Evolutionary conservation across 2,797 vertebrate genomes (phyloP), one percentile per base, ranked within the genome.

Genomic region (Danio jaintianensis): DNA sequence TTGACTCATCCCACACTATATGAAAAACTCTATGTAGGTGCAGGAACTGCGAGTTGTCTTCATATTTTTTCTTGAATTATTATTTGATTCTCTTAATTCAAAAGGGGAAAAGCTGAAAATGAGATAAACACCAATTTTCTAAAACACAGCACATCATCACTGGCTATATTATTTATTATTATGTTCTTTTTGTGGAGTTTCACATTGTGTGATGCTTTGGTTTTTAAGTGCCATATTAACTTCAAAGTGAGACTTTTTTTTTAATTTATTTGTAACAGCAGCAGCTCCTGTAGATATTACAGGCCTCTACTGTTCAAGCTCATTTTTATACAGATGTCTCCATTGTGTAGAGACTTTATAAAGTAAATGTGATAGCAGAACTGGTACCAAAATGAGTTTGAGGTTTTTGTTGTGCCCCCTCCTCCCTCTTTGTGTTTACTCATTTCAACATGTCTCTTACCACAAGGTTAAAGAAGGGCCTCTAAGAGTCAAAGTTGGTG

Each of bases 201-300:
- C 48, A 79, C 20, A 79, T 76, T 77, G 52, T 82, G 50, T 83
- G 80, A 58, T 29, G 56, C 55, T 40, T 66, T 75, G 70, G 63
- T 64, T 74, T 85, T 47, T 70, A 61, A 78, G 22, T 80, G 67
- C 69, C 66, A 38, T 66, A 79, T 84, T 78, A 73, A 84, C 74
- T 78, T 84, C 73, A 84, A 82, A 80, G 58, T 16, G 38, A 29
- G 52, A 75, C 82, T 77, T 70, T 15, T 10, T 82, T 85, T 81
- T 85, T 83, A 81, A 16, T 75, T 64, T 76, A 74, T 81, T 66
- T 61, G 72, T 48, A 79, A 79, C 75, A 68, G 52, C 80, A 82
- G 73, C 68, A 67, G 66, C 76, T 70, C 68, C 58, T 74, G 77
- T 79, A 80, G 69, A 84, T 82, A 86, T 75, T 84, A 69, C 75